These are phyloP conservation scores for Riparia riparia DNA, from an alignment of 2,113 vertebrate species.

Conservation along the genomic window DNA sequence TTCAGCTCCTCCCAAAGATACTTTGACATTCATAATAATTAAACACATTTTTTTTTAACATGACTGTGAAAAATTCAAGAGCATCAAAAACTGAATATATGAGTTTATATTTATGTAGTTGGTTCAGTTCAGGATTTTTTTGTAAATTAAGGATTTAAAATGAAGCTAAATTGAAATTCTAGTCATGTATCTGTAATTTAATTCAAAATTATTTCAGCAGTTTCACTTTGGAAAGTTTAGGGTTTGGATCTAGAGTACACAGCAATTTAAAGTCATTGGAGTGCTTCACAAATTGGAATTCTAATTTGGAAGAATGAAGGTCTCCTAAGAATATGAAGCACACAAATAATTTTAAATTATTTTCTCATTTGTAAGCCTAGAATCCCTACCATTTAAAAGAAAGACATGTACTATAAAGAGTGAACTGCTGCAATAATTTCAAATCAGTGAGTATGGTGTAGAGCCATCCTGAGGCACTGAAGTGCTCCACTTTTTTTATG, in stretches of 20 bases:
- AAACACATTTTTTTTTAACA: not conserved
- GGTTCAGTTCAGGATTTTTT: not conserved
- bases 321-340: conserved; percentile 70
- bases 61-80: not conserved
- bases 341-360: conserved; percentile 75
- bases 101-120: not conserved
- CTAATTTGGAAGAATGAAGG: conserved; percentile 73
- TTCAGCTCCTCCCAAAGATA: not conserved
- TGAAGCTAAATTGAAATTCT: conserved; percentile 8
- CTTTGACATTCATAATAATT: not conserved
- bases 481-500: conserved; percentile 24
- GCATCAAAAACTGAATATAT: not conserved
- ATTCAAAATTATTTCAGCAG: conserved; percentile 43
- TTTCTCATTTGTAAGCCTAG: conserved; percentile 62
- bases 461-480: conserved; percentile 46
- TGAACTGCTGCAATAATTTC: conserved; percentile 68
- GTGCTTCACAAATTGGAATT: conserved; percentile 70
- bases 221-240: conserved; percentile 32
- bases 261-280: conserved; percentile 72
- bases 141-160: not conserved
- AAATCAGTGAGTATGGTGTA: conserved; percentile 36
- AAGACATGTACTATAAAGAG: conserved; percentile 56
- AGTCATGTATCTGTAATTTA: not conserved
- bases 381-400: conserved; percentile 56
- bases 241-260: conserved; percentile 26